These are phyloP conservation scores for Aethes cnicana DNA, from an alignment of 2,888 invertebrate species.

Conservation along the genomic window DNA sequence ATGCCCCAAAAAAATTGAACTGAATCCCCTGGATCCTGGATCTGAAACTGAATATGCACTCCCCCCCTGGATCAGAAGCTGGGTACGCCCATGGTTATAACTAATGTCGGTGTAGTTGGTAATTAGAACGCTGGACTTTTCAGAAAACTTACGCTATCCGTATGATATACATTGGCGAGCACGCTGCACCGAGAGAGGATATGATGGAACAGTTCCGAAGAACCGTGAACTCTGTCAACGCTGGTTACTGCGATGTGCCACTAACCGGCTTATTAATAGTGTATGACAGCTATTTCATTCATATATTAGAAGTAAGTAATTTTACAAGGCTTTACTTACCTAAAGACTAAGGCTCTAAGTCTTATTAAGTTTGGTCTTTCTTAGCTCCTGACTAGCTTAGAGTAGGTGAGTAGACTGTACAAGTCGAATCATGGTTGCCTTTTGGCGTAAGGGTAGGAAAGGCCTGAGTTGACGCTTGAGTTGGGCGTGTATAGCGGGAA, in stretches of 20 bases:
- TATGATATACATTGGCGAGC: constrained; percentile 74
- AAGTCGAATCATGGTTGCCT: too few species aligned
- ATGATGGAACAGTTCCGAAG: constrained; percentile 55
- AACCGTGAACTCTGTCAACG: constrained; percentile 59
- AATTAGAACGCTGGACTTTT: constrained; percentile 38
- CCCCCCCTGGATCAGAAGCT: too few species aligned
- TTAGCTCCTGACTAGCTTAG: neutral
- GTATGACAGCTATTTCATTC: constrained; percentile 77
- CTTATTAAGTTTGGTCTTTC: neutral
- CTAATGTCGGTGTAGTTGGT: neutral
- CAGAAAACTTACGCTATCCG: constrained; percentile 75
- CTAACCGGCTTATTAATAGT: constrained; percentile 72
- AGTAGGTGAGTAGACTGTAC: too few species aligned
- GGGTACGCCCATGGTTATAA: too few species aligned
- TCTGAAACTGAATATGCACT: too few species aligned
- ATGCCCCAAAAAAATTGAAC: too few species aligned
- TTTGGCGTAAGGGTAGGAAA: too few species aligned
- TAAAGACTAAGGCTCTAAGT: too few species aligned
- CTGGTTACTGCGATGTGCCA: constrained; percentile 66
- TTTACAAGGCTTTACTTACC: too few species aligned
- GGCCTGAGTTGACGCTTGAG: too few species aligned
- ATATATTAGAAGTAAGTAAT: constrained; percentile 76
- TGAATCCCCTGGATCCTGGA: too few species aligned
- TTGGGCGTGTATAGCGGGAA: too few species aligned
- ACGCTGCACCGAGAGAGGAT: constrained; percentile 57